These are phyloP conservation scores for Sebastes hopkinsi DNA, from an alignment of 2,797 vertebrate species.

Conservation along the genomic window DNA sequence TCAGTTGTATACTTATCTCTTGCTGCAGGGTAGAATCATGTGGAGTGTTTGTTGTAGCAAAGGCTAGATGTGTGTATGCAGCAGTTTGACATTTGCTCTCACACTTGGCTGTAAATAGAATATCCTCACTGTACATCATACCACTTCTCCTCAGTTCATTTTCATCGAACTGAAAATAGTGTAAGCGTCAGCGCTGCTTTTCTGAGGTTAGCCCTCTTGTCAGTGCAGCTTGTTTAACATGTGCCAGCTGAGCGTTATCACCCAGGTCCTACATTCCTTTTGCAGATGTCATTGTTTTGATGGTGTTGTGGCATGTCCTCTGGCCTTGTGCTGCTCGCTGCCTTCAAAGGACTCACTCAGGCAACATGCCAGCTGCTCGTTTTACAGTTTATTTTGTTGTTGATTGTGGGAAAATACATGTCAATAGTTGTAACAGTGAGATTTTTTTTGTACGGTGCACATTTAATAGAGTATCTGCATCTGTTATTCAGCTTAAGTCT, in stretches of 20 bases:
- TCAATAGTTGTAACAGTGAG: background rate
- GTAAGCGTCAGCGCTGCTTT: slow-evolving; percentile 8
- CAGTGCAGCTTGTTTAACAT: slow-evolving; percentile 70
- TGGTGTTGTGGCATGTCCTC: slow-evolving; percentile 65
- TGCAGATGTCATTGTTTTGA: slow-evolving; percentile 68
- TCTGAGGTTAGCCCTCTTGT: slow-evolving; percentile 46
- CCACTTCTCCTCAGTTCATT: slow-evolving; percentile 12
- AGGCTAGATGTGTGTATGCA: slow-evolving; percentile 1
- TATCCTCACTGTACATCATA: background rate
- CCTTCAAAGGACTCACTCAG: slow-evolving; percentile 61
- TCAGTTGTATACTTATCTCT: background rate
- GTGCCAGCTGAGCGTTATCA: slow-evolving; percentile 69
- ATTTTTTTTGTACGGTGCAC: background rate
- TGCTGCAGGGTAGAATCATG: background rate
- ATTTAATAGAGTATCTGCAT: slow-evolving; percentile 47
- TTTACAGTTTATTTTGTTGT: slow-evolving; percentile 31
- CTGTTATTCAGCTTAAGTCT: slow-evolving; percentile 45
- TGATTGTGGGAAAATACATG: slow-evolving; percentile 19
- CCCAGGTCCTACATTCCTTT: slow-evolving; percentile 74
- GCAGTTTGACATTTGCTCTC: slow-evolving; percentile 36
- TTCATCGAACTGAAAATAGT: slow-evolving; percentile 14
- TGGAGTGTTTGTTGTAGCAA: slow-evolving; percentile 9
- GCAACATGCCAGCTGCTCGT: slow-evolving; percentile 52
- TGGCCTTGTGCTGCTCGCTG: slow-evolving; percentile 54
- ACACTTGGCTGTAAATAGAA: slow-evolving; percentile 22